Conservation (phyloP, 1,140 invertebrate species). For the Drosophila parabipectinata region DNA sequence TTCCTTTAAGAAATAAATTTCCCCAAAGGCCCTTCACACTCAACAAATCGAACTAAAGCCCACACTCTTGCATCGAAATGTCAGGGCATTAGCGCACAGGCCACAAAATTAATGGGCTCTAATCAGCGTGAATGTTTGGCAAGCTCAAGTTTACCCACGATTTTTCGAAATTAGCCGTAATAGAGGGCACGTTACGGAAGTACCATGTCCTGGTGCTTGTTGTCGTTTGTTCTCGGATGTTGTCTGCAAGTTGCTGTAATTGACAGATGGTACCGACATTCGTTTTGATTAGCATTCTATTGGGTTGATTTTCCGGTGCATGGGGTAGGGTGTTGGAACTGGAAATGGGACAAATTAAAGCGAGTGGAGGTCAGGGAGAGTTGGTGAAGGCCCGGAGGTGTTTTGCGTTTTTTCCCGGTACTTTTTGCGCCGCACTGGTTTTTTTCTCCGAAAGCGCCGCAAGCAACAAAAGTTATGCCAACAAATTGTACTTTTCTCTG, state of each 20-base stretch:
- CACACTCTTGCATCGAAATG: conserved; percentile 31
- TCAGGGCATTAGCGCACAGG: conserved; percentile 51
- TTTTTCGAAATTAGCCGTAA: conserved; percentile 55
- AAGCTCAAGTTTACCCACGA: conserved; percentile 41
- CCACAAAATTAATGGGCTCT: conserved; percentile 60
- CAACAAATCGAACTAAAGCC: conserved; percentile 2
- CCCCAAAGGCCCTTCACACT: neutral
- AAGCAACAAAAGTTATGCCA: conserved; percentile 22
- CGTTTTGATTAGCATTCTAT: conserved; percentile 64
- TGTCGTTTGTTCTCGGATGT: conserved; percentile 28
- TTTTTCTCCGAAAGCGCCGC: conserved; percentile 25
- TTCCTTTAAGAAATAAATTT: too few species aligned
- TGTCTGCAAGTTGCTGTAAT: conserved; percentile 52
- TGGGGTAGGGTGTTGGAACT: conserved; percentile 6
- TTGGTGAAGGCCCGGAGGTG: neutral
- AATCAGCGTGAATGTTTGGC: conserved; percentile 69
- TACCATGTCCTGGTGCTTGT: conserved; percentile 11
- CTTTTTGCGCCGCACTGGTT: conserved; percentile 16
- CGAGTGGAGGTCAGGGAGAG: neutral
- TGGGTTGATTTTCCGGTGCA: neutral
- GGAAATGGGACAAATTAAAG: conserved; percentile 18
- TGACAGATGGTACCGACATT: conserved; percentile 61
- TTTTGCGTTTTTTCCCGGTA: neutral
- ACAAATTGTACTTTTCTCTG: conserved; percentile 28
- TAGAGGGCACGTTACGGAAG: conserved; percentile 57